phyloP scores from a whole-genome alignment of 2,113 vertebrate species.

The Dolichotis patagonum region DNA sequence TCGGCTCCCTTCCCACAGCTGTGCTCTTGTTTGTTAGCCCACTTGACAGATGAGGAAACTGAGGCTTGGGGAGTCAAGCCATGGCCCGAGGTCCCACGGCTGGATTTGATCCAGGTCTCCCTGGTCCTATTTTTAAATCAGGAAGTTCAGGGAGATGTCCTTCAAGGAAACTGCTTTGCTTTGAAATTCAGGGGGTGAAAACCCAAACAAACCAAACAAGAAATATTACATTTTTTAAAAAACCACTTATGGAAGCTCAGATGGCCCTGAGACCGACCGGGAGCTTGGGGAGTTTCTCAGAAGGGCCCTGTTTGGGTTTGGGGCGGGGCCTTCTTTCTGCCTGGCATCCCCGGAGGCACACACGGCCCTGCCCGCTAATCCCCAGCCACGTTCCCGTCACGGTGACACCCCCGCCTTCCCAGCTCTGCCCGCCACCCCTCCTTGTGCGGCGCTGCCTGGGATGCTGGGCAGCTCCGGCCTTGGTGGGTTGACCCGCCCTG shows the following conservation, averaged over 20 bases:
- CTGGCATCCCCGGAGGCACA: neutral
- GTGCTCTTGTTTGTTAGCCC: neutral
- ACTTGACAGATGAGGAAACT: slow-evolving; percentile 8
- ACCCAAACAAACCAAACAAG: slow-evolving; percentile 68
- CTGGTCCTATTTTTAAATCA: neutral
- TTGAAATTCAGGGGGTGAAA: slow-evolving; percentile 2
- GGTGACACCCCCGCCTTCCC: neutral
- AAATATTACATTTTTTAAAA: slow-evolving; percentile 63
- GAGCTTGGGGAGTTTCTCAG: neutral
- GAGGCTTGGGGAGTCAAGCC: neutral
- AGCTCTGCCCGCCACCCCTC: neutral
- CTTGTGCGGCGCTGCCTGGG: neutral
- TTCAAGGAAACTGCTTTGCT: slow-evolving; percentile 17
- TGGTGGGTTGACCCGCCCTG: neutral
- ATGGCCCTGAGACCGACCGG: neutral
- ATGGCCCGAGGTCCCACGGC: neutral
- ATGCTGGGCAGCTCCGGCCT: too few species aligned
- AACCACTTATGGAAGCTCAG: slow-evolving; percentile 49
- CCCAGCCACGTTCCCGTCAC: neutral
- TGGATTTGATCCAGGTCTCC: neutral
- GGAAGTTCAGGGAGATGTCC: neutral
- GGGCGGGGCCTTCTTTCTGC: neutral
- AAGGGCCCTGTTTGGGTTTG: neutral
- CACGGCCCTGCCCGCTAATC: neutral
- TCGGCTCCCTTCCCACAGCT: neutral